Conservation (phyloP, 1,140 invertebrate species). For the Zaprionus lachaisei region DNA sequence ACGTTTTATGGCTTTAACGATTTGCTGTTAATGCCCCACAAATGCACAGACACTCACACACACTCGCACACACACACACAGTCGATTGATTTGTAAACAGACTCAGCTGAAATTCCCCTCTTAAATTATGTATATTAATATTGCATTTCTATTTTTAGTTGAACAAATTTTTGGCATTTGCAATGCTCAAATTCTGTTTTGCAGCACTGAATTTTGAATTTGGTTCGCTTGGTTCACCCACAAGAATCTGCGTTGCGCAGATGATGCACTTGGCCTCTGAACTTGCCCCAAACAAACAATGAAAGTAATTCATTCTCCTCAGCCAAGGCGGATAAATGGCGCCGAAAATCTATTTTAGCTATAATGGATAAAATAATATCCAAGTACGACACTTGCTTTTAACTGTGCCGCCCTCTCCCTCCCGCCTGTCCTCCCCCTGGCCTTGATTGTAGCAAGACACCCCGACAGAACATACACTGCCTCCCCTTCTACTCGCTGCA, state of each 20-base stretch:
- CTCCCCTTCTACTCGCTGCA: not conserved
- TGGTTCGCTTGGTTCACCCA: not conserved
- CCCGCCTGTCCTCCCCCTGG: not conserved
- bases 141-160: slow-evolving; percentile 34
- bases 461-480: not conserved
- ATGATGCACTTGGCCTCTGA: slow-evolving; percentile 21
- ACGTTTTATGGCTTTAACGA: slow-evolving; percentile 63
- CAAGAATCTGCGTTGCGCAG: not conserved
- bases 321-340: slow-evolving; percentile 22
- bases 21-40: not conserved
- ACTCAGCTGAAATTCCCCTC: not conserved
- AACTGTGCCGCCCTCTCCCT: not conserved
- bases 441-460: slow-evolving; percentile 24
- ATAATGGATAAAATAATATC: slow-evolving; percentile 17
- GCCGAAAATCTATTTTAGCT: slow-evolving; percentile 25
- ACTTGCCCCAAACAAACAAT: slow-evolving; percentile 16
- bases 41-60: not conserved
- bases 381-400: slow-evolving; percentile 9
- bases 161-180: slow-evolving; percentile 36
- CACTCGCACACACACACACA: not conserved
- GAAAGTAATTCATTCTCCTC: slow-evolving; percentile 24
- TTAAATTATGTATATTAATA: not conserved
- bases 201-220: slow-evolving; percentile 9
- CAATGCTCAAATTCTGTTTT: slow-evolving; percentile 5
- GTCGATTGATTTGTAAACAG: slow-evolving; percentile 40